phyloP scores from a whole-genome alignment of 2,113 vertebrate genomes.

The Sigmodon hispidus region DNA sequence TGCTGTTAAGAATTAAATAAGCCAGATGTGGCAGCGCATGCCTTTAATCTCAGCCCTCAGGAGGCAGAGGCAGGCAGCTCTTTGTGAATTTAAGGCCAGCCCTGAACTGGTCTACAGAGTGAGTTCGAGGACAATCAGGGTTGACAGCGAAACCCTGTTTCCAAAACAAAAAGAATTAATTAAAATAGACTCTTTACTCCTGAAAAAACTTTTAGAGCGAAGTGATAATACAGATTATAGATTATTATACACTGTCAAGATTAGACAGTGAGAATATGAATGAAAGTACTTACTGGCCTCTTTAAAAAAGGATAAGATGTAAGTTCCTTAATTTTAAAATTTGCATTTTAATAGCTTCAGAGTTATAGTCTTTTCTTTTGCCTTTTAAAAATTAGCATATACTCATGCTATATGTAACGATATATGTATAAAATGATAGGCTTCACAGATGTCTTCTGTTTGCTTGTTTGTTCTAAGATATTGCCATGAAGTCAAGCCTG shows the following conservation, averaged over 20 bases:
- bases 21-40: too few species aligned
- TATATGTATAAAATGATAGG: background rate
- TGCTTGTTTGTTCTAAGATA: conserved; percentile 87
- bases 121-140: background rate
- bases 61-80: too few species aligned
- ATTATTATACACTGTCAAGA: background rate
- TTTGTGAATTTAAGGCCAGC: too few species aligned
- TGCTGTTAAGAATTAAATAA: background rate
- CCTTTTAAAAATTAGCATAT: background rate
- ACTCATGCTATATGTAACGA: too few species aligned
- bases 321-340: background rate
- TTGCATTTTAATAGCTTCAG: background rate
- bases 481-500: conserved; percentile 95
- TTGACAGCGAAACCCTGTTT: background rate
- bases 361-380: background rate
- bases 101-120: too few species aligned
- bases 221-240: background rate
- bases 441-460: background rate
- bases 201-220: background rate
- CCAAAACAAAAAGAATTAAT: too few species aligned
- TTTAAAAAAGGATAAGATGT: background rate
- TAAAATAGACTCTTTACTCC: background rate
- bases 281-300: too few species aligned
- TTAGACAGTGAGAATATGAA: background rate
- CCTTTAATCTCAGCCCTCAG: too few species aligned